Evolutionary conservation across 1,140 invertebrate species (phyloP).

Genomic region (Penaeus japonicus): DNA sequence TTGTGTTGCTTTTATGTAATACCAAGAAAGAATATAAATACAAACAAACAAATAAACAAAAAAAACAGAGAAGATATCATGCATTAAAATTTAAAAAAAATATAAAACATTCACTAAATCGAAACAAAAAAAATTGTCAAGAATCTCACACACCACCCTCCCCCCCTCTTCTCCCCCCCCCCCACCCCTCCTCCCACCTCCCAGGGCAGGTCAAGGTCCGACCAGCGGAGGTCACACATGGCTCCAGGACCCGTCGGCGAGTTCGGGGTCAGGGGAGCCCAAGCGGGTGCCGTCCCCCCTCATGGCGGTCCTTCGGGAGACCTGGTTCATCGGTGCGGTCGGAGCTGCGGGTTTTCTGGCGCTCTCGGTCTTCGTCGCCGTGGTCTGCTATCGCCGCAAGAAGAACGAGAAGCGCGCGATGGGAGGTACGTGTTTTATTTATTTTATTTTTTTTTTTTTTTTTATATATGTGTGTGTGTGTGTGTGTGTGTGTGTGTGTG

Average conservation of each 20-base stretch:
- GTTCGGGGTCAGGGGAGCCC: conserved; percentile 23
- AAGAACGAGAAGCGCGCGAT: conserved; percentile 55
- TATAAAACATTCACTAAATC: no score
- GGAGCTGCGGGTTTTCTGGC: conserved; percentile 50
- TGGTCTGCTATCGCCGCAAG: conserved; percentile 51
- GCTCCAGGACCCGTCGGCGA: conserved; percentile 53
- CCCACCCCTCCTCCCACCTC: not conserved
- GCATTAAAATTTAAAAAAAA: no score
- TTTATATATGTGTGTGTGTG: no score
- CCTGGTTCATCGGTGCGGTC: conserved; percentile 55
- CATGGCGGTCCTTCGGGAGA: conserved; percentile 45
- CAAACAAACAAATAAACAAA: no score
- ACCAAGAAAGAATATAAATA: no score
- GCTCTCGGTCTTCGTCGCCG: conserved; percentile 52
- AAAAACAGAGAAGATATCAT: no score
- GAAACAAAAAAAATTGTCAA: not conserved
- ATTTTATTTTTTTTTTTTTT: no score
- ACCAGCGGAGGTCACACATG: conserved; percentile 50
- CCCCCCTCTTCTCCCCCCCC: not conserved
- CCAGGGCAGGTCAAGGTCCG: conserved; percentile 50
- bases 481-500: no score
- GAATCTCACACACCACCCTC: not conserved
- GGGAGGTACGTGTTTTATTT: conserved; percentile 35
- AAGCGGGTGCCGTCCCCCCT: conserved; percentile 47
- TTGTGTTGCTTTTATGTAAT: no score